Base-by-base conservation (phyloP, 2,113 vertebrate genomes). In the Psilopogon haemacephalus region DNA sequence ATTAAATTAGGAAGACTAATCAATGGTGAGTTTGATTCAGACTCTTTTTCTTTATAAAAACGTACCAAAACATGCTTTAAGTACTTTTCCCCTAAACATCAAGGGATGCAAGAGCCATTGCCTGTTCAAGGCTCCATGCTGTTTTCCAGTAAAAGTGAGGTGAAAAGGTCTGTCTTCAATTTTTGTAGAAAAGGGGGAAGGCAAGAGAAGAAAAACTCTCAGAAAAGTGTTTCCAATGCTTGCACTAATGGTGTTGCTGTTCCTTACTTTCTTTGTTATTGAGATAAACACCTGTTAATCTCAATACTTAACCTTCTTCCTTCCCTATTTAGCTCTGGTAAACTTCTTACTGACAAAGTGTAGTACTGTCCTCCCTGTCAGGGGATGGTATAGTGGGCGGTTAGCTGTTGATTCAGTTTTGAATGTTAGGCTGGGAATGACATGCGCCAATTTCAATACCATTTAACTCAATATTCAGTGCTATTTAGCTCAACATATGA, bases 331-430 rank as follows among this genome's bases (percentile, higher is more conserved):
- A 46, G 8, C 20, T 46, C 17, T 60, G 54, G 77, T 62, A 48
- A 90, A 67, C 23, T 33, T 75, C 59, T 80, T 48, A 18, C 12
- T 6, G 33, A 18, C 55, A 54, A 46, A 35, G 13, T 1, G 1
- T 23, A 16, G 16, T 9, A 21, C 8, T 54, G 16, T 9, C 6
- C 15, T 67, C 20, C 28, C 9, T 0, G 1, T 27, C 35, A 19
- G 11, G 10, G 11, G 11, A 9, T 35, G 46, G 6, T 18, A 27
- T 2, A 20, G 17, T 0, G 1, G 65, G 15, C 33, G 60, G 24
- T 42, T 26, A 52, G 15, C 42, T 79, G 32, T 33, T 73, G 24
- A 28, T 72, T 83, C 37, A 27, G 16, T 52, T n/a, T 60, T 50
- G 26, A 64, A n/a, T 56, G 33, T 26, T 26, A 62, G 28, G n/a